Evolutionary conservation across 1,140 invertebrate species (phyloP), one percentile per base, ranked within the genome.

Genomic region (Tetragonula clypearis): DNA sequence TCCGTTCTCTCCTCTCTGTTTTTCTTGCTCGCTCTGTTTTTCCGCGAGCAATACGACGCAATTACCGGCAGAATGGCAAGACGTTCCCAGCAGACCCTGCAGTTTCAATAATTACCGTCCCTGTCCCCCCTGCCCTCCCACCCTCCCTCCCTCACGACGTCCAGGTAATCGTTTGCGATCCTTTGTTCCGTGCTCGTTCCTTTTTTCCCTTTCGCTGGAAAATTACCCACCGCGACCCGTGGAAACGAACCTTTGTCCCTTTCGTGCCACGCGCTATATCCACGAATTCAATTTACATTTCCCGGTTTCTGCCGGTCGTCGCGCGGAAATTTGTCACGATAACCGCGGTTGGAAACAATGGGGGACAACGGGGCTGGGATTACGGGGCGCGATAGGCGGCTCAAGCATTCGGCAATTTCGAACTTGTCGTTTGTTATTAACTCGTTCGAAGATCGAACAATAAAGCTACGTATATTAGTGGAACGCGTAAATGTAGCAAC

Each of bases 1-100:
- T 58, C n/a, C 66, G 49, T 75, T 75, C 60, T 23, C 85, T 60
- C 35, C 23, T 17, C 26, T 55, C 62, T 78, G 79, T 83, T 85
- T 87, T 79, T 26, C 66, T 75, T 23, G 55, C 56, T 62, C 56
- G 30, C 72, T 56, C 58, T 82, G 65, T 82, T 88, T 85, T 87
- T 82, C 79, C 56, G 62, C 53, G 72, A 56, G 65, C 77, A 72
- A 88, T 88, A 82, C 86, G 75, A 82, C 74, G 87, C 87, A 88
- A 88, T 88, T 88, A 88, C 86, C 75, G 83, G 79, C 82, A 85
- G 84, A 88, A 88, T 85, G 86, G 69, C 72, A 88, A 88, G 87
- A 86, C 86, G 75, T 88, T 88, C 65, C 74, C 74, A 56, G 17
- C 87, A 87, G 80, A n/a, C 55, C 73, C 26, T 14, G 74, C 65